Conservation (phyloP, 2,888 invertebrate species). For the Epinotia bilunana region DNA sequence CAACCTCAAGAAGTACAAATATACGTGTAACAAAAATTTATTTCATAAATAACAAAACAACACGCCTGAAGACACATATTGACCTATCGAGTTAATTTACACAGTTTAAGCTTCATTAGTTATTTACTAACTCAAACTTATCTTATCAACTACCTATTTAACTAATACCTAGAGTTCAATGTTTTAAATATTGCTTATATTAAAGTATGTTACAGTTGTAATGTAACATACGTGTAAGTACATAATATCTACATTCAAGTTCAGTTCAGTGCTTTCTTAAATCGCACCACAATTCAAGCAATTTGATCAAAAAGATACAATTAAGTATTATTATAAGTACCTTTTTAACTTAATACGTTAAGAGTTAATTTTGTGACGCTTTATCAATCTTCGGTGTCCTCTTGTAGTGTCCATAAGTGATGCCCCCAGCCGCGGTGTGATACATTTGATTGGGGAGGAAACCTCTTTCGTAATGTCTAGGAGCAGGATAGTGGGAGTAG, state of each 20-base stretch:
- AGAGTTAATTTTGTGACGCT: constrained; percentile 53
- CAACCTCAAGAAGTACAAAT: constrained; percentile 25
- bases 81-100: constrained; percentile 54
- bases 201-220: constrained; percentile 25
- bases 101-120: constrained; percentile 44
- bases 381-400: constrained; percentile 70
- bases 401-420: constrained; percentile 77
- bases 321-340: not conserved
- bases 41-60: constrained; percentile 58
- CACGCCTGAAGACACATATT: constrained; percentile 57
- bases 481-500: constrained; percentile 56
- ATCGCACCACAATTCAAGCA: not conserved
- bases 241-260: constrained; percentile 22
- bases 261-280: constrained; percentile 38
- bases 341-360: not conserved
- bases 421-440: constrained; percentile 74
- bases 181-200: constrained; percentile 42
- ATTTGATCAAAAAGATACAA: not conserved
- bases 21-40: constrained; percentile 53
- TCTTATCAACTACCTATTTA: constrained; percentile 32
- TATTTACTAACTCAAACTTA: constrained; percentile 33
- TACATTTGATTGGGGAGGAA: constrained; percentile 82
- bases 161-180: constrained; percentile 18
- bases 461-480: constrained; percentile 74
- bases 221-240: not conserved